Percentiles rank a stretch among this genome's conserved stretches.
phyloP scores from a whole-genome alignment of 2,797 vertebrate genomes.

The Pangasius macronema region DNA sequence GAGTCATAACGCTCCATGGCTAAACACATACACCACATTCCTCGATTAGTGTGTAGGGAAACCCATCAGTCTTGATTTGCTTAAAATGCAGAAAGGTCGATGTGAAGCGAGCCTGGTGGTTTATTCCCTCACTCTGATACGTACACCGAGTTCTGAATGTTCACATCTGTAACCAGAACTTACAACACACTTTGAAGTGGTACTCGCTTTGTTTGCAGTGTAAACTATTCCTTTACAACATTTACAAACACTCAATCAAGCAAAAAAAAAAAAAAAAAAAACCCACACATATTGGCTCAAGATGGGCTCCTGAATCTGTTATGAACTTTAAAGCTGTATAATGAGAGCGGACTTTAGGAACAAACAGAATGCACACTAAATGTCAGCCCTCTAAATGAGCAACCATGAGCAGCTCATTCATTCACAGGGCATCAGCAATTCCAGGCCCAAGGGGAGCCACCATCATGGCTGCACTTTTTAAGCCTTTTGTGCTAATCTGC shows the following conservation, averaged over 20 bases:
- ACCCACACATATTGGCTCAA: neutral
- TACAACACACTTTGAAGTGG: slow-evolving; percentile 4
- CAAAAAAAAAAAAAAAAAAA: neutral
- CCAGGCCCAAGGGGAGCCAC: neutral
- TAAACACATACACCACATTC: neutral
- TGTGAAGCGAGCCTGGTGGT: neutral
- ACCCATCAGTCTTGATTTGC: neutral
- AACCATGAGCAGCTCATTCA: neutral
- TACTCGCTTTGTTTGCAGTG: neutral
- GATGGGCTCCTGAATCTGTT: neutral
- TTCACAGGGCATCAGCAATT: neutral
- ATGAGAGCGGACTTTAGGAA: slow-evolving; percentile 9
- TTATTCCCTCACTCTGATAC: neutral
- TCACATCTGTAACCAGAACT: neutral
- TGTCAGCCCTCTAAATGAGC: slow-evolving; percentile 5
- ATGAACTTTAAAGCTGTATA: slow-evolving; percentile 8
- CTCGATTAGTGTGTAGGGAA: neutral
- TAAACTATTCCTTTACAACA: slow-evolving; percentile 4
- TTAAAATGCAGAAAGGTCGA: neutral
- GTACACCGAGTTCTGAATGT: neutral
- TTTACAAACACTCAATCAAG: neutral
- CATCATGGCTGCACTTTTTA: neutral
- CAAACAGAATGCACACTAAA: slow-evolving; percentile 15
- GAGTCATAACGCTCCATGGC: neutral
- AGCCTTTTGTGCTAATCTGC: slow-evolving; percentile 1